Base-by-base conservation (phyloP, 2,797 vertebrate genomes). In the Agapornis canus region DNA sequence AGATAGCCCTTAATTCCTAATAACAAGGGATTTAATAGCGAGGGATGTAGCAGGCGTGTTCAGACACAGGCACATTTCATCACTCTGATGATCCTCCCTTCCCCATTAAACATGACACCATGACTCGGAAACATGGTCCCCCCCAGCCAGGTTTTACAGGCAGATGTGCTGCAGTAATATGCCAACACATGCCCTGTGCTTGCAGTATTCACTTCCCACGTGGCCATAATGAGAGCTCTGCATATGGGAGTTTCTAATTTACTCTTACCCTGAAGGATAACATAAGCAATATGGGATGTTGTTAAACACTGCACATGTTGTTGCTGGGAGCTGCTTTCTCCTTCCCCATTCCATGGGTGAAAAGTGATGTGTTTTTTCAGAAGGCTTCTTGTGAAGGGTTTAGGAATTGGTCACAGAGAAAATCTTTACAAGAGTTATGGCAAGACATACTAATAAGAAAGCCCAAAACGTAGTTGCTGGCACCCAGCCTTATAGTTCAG, bases 51-150 rank as follows among this genome's bases (percentile, higher is more conserved):
- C 59, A 56, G 59, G 2, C 1, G 0, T 81, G 54, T 64, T 65
- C 63, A 76, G 86, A 37, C 29, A 52, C n/a, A 27, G 27, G 66
- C 25, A 10, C 1, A 1, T 91, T 73, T 92, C 70, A 48, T 76
- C 49, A 9, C 60, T 8, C 0, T 35, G 35, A 35, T 65, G 42
- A 40, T 90, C 59, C 70, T 92, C 17, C n/a, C 19, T 79, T 56
- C 57, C 84, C 65, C 11, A 6, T 82, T 25, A 68, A 87, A 42
- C 23, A 23, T 20, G 48, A 31, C 54, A 40, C 43, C 39, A 82
- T 48, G 56, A 31, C 14, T 35, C 0, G 1, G 70, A 68, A 82
- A 37, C 0, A 0, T 54, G 20, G 16, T 63, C 11, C 45, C 42
- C 47, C 18, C 27, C 0, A 0, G 13, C 40, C 82, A 66, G 1